Evolutionary conservation across 2,888 invertebrate genomes (phyloP), one percentile per base, ranked within the genome.

Genomic region (Apotomis turbidana): DNA sequence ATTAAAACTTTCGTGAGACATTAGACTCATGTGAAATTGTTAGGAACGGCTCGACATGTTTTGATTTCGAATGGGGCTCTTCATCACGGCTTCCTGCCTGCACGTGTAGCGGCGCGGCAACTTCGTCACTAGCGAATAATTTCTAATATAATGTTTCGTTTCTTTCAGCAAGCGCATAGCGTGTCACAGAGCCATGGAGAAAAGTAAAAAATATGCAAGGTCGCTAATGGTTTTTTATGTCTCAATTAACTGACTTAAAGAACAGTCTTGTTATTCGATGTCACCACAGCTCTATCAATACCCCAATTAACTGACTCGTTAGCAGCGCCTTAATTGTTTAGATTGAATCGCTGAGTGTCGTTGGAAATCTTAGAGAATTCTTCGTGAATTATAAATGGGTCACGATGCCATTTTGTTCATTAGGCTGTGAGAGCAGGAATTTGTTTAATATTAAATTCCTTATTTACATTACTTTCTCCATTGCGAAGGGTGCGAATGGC

Each of bases 191-290:
- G 49, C 8, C 9, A 9, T 1, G 49, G 9, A 49, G 49, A 49
- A 8, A 3, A 49, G 6, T 49, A 10, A 9, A 10, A 9, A n/a
- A 44, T 8, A n/a, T 41, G 9, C 27, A 9, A 59, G 44, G 41
- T 59, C 44, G n/a, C 9, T 44, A 62, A 62, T 62, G 10, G 52
- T 54, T 52, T 64, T 66, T 66, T 49, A 27, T 59, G 59, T 70
- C 57, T 38, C 46, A 59, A 52, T 63, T 64, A 12, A 46, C 54
- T 66, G 27, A 27, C 41, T 59, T 38, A 59, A 12, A 38, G 38
- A 60, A 70, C 54, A 55, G 38, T 10, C 64, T 66, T 27, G 61
- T 69, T 60, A 70, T 59, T 57, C 67, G 67, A 51, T 36, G 64
- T 55, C 60, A 60, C 38, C 60, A 60, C 38, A 59, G 38, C 41